Percentiles rank a stretch among this genome's conserved stretches.
Evolutionary conservation across 2,888 invertebrate genomes (phyloP).

Genomic region (Endotricha flammealis): DNA sequence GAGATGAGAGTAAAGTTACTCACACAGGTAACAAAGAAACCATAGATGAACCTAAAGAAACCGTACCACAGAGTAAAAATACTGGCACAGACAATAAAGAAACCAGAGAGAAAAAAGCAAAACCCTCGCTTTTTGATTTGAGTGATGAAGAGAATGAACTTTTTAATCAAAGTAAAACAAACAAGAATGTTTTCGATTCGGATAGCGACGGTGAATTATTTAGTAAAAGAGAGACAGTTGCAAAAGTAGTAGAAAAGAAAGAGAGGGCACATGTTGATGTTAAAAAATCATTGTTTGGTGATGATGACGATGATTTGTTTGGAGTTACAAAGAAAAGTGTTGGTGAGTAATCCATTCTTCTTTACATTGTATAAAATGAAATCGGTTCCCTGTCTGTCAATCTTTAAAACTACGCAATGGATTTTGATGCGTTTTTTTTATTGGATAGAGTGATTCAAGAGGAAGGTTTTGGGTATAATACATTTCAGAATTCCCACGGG

Average conservation of each 20-base stretch:
- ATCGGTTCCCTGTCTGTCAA: too few species aligned
- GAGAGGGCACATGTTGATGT: conserved; percentile 19
- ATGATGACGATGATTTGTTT: conserved; percentile 60
- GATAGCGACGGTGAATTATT: conserved; percentile 60
- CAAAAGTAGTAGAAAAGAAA: conserved; percentile 3
- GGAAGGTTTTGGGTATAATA: too few species aligned
- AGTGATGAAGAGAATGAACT: conserved; percentile 54
- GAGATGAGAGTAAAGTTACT: too few species aligned
- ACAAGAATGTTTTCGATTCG: conserved; percentile 46
- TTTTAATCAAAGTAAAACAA: conserved; percentile 37
- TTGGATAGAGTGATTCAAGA: too few species aligned
- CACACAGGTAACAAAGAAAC: too few species aligned
- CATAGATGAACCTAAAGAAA: too few species aligned
- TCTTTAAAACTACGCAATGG: too few species aligned
- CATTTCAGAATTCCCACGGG: too few species aligned
- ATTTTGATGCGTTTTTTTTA: too few species aligned
- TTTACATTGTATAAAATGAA: too few species aligned
- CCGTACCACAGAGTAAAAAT: too few species aligned
- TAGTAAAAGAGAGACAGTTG: conserved; percentile 11
- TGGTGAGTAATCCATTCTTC: conserved; percentile 41
- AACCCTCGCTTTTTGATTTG: conserved; percentile 45
- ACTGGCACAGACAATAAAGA: too few species aligned
- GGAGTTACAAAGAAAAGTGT: conserved; percentile 29
- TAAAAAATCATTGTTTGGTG: conserved; percentile 51
- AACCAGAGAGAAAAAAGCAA: conserved; percentile 10